Percentiles rank a stretch among this genome's conserved stretches.
Conservation (phyloP, 2,797 vertebrate genomes). For the Clarias pachynema region DNA sequence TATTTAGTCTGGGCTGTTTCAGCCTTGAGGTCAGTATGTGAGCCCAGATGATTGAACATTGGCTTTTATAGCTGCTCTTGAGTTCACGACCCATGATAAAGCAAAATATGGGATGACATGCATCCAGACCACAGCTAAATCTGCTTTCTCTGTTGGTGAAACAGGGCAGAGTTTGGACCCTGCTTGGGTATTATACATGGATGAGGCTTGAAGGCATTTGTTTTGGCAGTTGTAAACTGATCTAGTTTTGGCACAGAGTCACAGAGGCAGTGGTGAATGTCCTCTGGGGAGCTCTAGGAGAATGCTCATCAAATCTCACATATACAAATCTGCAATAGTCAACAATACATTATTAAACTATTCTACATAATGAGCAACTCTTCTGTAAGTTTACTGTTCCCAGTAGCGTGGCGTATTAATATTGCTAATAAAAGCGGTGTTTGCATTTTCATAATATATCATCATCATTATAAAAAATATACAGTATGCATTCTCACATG, state of each 20-base stretch:
- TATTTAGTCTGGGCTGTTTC: conserved; percentile 20
- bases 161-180: not conserved
- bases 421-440: not conserved
- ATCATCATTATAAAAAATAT: no score
- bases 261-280: conserved; percentile 27
- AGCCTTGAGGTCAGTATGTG: conserved; percentile 15
- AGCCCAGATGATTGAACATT: conserved; percentile 2
- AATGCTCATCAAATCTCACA: conserved; percentile 11
- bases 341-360: not conserved
- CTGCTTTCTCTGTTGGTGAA: conserved; percentile 11
- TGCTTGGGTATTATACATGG: not conserved
- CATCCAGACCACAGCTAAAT: not conserved
- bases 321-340: not conserved
- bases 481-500: no score
- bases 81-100: conserved; percentile 16
- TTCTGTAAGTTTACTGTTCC: not conserved
- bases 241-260: conserved; percentile 31
- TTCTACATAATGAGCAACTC: not conserved
- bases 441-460: not conserved
- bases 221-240: conserved; percentile 24
- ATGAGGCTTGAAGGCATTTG: conserved; percentile 24
- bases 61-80: conserved; percentile 4
- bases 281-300: conserved; percentile 28
- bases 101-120: not conserved
- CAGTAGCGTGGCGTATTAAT: not conserved